Evolutionary conservation across 2,888 invertebrate genomes (phyloP), one percentile per base, ranked within the genome.

Genomic region (Cetonia aurata): DNA sequence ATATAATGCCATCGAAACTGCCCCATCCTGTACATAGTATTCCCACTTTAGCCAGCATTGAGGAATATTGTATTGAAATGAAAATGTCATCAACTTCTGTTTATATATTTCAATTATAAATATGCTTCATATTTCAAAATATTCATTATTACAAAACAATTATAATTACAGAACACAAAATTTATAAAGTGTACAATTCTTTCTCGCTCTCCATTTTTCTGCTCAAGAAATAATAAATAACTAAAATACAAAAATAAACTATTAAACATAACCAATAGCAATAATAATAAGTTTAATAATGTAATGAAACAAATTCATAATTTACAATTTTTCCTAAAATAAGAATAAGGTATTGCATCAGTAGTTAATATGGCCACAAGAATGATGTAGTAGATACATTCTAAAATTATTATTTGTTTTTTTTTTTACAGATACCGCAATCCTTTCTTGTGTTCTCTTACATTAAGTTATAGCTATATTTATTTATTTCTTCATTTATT

Each of bases 21-120:
- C n/a, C n/a, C n/a, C n/a, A n/a, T n/a, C n/a, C 4, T 25, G 4
- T 25, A 3, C 1, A 25, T 3, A 3, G 25, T 3, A 25, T 25
- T 25, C 25, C 25, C 4, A 25, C 25, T 25, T 25, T 25, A 25
- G 4, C 1, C 25, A 25, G 4, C 25, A 25, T 25, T 25, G 25
- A 37, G 37, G 19, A 25, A 1, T 53, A 31, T 25, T 19, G 17
- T 25, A 53, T 19, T 53, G 25, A 53, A 31, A 53, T 25, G 9
- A 53, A 31, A 53, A 17, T 25, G 25, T 15, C 48, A 62, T 50
- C 33, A 65, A 65, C 62, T 65, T 65, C 50, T 46, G 37, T 65
- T 65, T 65, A 65, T 65, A 65, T 65, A 65, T 65, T 65, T 65
- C 62, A 65, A 50, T 65, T 65, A 65, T 65, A 65, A 65, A 65